Conservation (phyloP, 2,888 invertebrate species). For the Ormyrus labotus region DNA sequence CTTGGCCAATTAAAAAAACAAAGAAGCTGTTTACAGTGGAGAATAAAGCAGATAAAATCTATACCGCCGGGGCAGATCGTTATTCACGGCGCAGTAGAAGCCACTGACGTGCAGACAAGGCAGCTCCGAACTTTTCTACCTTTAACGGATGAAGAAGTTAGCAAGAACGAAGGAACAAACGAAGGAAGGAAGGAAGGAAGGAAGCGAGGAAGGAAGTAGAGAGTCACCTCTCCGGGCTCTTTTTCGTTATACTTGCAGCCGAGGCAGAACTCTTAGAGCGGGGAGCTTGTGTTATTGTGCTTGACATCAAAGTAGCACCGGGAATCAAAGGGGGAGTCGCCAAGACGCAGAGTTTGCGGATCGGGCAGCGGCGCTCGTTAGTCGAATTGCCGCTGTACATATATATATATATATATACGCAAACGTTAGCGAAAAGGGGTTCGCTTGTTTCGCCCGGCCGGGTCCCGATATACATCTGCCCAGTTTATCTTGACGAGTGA, state of each 20-base stretch:
- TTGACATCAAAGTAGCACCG: conserved; percentile 29
- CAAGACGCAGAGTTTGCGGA: conserved; percentile 26
- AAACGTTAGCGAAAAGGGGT: conserved; percentile 62
- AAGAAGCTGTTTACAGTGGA: too few species aligned
- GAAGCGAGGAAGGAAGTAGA: too few species aligned
- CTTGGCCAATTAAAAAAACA: too few species aligned
- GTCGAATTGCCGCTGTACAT: conserved; percentile 52
- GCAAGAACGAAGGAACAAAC: too few species aligned
- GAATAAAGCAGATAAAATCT: too few species aligned
- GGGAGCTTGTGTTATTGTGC: conserved; percentile 34
- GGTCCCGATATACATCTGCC: conserved; percentile 66
- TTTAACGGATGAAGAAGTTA: background rate
- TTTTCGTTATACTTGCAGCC: background rate
- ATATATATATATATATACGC: too few species aligned
- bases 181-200: too few species aligned
- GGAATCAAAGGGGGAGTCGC: conserved; percentile 36
- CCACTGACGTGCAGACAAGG: background rate
- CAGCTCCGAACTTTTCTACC: background rate
- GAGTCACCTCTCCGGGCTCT: too few species aligned
- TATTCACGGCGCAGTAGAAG: background rate
- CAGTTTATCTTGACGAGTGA: conserved; percentile 68
- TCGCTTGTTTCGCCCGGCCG: conserved; percentile 65
- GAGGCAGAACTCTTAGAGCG: too few species aligned
- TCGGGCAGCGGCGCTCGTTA: conserved; percentile 62
- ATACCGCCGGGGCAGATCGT: too few species aligned